phyloP scores from a whole-genome alignment of 2,113 vertebrate genomes.

The Sminthopsis crassicaudata region DNA sequence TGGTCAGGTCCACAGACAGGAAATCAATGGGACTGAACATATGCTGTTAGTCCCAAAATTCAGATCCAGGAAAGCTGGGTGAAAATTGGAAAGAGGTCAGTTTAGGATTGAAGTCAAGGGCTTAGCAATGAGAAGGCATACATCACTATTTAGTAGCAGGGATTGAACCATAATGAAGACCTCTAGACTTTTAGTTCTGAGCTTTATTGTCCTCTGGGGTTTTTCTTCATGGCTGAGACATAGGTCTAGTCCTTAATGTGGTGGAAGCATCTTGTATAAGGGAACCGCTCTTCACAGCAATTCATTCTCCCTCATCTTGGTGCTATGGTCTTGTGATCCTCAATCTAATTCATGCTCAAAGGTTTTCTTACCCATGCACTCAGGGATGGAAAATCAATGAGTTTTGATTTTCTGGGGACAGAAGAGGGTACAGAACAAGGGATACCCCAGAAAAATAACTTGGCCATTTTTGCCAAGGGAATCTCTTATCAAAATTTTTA shows the following conservation, averaged over 20 bases:
- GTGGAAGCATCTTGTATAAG: background rate
- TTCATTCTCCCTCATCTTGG: background rate
- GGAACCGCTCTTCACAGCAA: background rate
- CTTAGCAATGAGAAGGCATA: background rate
- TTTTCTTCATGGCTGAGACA: no score
- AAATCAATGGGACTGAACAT: background rate
- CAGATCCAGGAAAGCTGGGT: background rate
- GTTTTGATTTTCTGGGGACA: no score
- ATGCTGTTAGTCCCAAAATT: background rate
- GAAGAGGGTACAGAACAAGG: background rate
- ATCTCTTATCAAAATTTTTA: background rate
- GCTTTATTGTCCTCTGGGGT: background rate
- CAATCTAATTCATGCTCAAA: background rate
- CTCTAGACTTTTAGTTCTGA: background rate
- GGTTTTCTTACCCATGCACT: background rate
- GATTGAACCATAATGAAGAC: background rate
- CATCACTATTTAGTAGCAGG: background rate
- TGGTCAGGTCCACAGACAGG: background rate
- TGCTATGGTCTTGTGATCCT: background rate
- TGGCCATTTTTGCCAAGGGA: background rate
- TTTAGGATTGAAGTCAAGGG: background rate
- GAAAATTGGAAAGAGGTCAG: background rate
- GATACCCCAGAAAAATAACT: background rate
- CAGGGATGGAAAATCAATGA: background rate
- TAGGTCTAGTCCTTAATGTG: background rate